These are phyloP conservation scores for Linnaemya tessellans DNA, from an alignment of 2,888 invertebrate genomes.

Conservation along the genomic window DNA sequence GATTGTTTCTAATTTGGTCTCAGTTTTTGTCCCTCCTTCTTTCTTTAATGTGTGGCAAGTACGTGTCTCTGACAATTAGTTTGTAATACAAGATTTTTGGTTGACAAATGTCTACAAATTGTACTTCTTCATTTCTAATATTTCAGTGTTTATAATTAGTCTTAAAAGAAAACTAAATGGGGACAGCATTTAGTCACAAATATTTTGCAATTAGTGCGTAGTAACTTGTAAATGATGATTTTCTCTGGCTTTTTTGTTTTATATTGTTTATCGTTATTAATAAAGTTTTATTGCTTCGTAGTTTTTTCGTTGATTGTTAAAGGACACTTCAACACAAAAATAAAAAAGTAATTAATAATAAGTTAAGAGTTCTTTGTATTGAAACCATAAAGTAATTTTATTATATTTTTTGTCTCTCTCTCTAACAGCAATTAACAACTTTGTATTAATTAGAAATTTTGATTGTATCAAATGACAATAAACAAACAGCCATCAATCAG, in stretches of 20 bases:
- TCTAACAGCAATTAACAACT: not conserved
- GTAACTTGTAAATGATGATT: not conserved
- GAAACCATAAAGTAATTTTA: slow-evolving; percentile 24
- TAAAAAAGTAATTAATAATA: slow-evolving; percentile 31
- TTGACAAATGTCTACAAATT: slow-evolving; percentile 71
- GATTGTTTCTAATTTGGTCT: slow-evolving; percentile 26
- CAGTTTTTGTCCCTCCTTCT: not conserved
- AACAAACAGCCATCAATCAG: too few relatives aligned
- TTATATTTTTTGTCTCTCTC: not conserved
- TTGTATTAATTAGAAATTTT: not conserved
- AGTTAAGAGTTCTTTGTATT: slow-evolving; percentile 19
- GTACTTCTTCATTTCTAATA: slow-evolving; percentile 56
- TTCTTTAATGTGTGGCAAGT: slow-evolving; percentile 4
- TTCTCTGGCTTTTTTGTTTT: not conserved
- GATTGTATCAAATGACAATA: not conserved
- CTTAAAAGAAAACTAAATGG: not conserved
- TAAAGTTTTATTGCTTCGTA: slow-evolving; percentile 26
- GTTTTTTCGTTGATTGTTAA: not conserved
- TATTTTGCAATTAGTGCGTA: slow-evolving; percentile 25
- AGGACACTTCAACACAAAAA: slow-evolving; percentile 1
- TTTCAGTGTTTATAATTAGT: slow-evolving; percentile 58
- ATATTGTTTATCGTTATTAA: not conserved
- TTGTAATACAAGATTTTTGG: slow-evolving; percentile 50
- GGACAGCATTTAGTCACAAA: slow-evolving; percentile 5
- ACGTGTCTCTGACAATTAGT: slow-evolving; percentile 46